Evolutionary conservation across 1,140 invertebrate genomes (phyloP).

Genomic region (Trichonephila inaurata): DNA sequence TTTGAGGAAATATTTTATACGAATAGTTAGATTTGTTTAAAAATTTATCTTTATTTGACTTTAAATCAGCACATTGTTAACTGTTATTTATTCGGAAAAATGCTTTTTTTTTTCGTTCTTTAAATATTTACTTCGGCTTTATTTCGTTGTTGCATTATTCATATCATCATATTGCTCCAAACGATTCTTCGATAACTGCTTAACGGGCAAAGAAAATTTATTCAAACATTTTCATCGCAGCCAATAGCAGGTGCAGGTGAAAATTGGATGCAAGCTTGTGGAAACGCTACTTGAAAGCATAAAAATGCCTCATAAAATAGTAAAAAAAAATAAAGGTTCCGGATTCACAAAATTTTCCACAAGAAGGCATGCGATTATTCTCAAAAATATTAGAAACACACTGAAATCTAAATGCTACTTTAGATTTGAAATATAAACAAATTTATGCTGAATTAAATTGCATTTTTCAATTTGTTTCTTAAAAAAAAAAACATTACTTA

Average conservation of each 20-base stretch:
- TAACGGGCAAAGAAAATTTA: not conserved
- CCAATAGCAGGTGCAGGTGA: not conserved
- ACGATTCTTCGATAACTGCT: not conserved
- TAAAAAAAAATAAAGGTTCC: not conserved
- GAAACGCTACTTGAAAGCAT: not conserved
- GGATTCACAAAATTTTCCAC: too few species aligned
- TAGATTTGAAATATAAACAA: too few species aligned
- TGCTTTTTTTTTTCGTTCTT: not conserved
- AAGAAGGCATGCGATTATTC: too few species aligned
- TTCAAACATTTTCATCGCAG: not conserved
- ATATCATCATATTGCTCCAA: not conserved
- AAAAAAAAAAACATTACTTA: too few species aligned
- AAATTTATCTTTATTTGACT: not conserved
- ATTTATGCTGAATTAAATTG: too few species aligned
- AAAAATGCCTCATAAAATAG: not conserved
- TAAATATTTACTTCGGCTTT: not conserved
- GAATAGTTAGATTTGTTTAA: not conserved
- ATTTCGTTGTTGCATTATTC: slow-evolving; percentile 1
- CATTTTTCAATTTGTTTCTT: too few species aligned
- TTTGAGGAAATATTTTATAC: not conserved
- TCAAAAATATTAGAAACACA: too few species aligned
- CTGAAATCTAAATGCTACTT: too few species aligned
- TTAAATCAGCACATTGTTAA: not conserved
- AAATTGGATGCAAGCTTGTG: not conserved
- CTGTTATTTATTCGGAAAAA: not conserved